phyloP scores from a whole-genome alignment of 2,888 invertebrate genomes.

The Cylloceria caligata region DNA sequence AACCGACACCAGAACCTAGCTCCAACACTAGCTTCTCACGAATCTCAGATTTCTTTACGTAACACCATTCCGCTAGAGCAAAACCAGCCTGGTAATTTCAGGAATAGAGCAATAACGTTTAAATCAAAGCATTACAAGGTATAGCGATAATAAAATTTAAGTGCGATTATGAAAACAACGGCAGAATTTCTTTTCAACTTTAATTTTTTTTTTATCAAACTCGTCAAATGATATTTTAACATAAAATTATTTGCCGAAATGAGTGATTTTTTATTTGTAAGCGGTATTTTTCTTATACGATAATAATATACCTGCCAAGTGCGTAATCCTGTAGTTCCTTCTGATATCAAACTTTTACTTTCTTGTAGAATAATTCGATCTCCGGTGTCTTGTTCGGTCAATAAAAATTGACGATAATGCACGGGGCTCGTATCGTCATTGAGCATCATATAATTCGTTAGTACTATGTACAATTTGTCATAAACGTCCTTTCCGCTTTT shows the following conservation, averaged over 20 bases:
- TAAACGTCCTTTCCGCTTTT: conserved; percentile 86
- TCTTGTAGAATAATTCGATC: conserved; percentile 88
- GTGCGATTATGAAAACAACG: neutral
- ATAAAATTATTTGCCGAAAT: neutral
- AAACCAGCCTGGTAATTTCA: conserved; percentile 87
- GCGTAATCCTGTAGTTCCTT: conserved; percentile 92
- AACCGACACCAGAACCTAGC: conserved; percentile 92
- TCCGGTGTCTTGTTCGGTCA: conserved; percentile 82
- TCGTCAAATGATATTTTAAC: conserved; percentile 23
- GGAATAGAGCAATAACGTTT: conserved; percentile 40
- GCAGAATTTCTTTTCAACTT: conserved; percentile 39
- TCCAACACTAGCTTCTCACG: conserved; percentile 88
- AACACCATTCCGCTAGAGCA: conserved; percentile 90
- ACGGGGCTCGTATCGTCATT: conserved; percentile 81
- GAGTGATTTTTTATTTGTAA: neutral
- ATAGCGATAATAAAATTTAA: neutral
- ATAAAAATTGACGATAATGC: conserved; percentile 88
- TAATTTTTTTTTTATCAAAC: conserved; percentile 1
- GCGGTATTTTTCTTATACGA: neutral
- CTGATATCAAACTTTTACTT: conserved; percentile 89
- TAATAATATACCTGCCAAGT: conserved; percentile 89
- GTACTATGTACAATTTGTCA: conserved; percentile 88
- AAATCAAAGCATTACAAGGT: neutral
- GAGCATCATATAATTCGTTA: conserved; percentile 86
- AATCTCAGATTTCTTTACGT: conserved; percentile 86